These are phyloP conservation scores for Hypercompe scribonia DNA, from an alignment of 2,888 invertebrate species.

Conservation along the genomic window DNA sequence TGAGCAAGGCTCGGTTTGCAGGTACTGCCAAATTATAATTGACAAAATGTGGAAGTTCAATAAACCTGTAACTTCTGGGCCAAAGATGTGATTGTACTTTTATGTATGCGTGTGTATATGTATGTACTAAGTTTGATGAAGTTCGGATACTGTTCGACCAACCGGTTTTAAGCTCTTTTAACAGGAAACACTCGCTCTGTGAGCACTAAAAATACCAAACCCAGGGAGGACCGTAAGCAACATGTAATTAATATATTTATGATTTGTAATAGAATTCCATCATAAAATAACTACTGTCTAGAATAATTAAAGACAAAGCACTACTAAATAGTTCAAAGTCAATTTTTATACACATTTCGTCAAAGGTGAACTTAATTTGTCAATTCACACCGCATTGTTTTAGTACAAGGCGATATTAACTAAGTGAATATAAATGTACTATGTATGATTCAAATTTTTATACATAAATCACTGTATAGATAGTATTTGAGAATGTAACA, in stretches of 20 bases:
- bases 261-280: not conserved
- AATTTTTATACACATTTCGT: not conserved
- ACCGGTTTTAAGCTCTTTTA: conserved; percentile 32
- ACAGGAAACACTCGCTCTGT: conserved; percentile 16
- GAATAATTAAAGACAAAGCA: not conserved
- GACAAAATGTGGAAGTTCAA: not conserved
- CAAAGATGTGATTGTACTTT: not conserved
- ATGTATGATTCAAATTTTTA: not conserved
- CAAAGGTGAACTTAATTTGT: not conserved
- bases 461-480: no score
- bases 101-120: not conserved
- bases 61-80: not conserved
- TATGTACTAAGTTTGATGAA: no score
- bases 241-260: not conserved
- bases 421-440: not conserved
- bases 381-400: not conserved
- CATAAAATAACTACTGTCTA: not conserved
- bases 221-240: not conserved
- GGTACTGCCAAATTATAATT: not conserved
- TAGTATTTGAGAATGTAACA: no score
- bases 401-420: not conserved
- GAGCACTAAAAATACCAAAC: not conserved
- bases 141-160: no score
- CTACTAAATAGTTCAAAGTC: not conserved
- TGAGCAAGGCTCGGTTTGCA: no score